Evolutionary conservation across 2,797 vertebrate genomes (phyloP), one percentile per base, ranked within the genome.

Genomic region (Macropodus opercularis): DNA sequence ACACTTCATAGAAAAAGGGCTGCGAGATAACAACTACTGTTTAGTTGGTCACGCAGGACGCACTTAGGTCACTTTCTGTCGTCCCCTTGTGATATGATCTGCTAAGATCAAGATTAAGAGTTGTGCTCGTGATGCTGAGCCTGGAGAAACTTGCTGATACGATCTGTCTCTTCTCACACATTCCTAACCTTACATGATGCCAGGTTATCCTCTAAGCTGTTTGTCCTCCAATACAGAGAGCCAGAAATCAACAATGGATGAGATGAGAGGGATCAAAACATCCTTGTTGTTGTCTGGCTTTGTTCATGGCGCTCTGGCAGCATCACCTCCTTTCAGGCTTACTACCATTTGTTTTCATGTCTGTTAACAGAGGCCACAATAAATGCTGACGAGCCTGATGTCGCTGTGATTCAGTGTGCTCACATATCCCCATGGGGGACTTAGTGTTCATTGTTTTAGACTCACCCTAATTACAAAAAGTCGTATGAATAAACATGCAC

Each of bases 141-240:
- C 3, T 32, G 4, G 11, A 54, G 24, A 59, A 19, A 14, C 13
- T 13, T 47, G 31, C 66, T 26, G 40, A 54, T 48, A 42, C 29
- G 40, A 22, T 66, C 47, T 12, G 40, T 60, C 46, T 57, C 53
- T 61, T 41, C 63, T 75, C 67, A 67, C 63, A 66, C 26, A 61
- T 75, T 61, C 32, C 58, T 29, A 32, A 18, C 58, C 53, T 18
- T 54, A n/a, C 36, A 23, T 64, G 53, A 65, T 65, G 57, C 53
- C 63, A 12, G 42, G 73, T 80, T 47, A 83, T 86, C 83, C 69
- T 31, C 41, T 82, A 76, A 82, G 53, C 80, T 63, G 68, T 80
- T 85, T 81, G 69, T 56, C 54, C 54, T 69, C 56, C 67, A 72
- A 79, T 75, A 80, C 53, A 42, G n/a, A 46, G 66, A 78, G 61